Conservation (phyloP, 2,888 invertebrate genomes). For the Ennomos fuscantarius region DNA sequence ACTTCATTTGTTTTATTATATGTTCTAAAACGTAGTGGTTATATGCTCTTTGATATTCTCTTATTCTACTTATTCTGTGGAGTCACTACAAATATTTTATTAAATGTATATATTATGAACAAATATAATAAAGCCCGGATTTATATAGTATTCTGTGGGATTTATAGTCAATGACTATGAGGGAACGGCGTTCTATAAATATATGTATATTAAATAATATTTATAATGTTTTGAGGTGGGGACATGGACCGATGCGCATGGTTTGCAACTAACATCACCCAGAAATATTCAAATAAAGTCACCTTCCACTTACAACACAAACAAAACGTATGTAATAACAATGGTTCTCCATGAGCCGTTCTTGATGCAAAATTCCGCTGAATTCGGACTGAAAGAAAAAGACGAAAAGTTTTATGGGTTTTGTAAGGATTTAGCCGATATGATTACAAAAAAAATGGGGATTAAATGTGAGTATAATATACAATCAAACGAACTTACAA, state of each 20-base stretch:
- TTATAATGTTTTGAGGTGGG: slow-evolving; percentile 87
- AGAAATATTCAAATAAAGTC: slow-evolving; percentile 91
- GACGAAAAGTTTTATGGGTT: slow-evolving; percentile 95
- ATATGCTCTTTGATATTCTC: too few species aligned
- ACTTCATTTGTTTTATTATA: too few species aligned
- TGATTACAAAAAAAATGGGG: slow-evolving; percentile 91
- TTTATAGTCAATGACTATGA: too few species aligned
- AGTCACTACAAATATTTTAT: too few species aligned
- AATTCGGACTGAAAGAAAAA: slow-evolving; percentile 89
- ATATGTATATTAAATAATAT: neutral
- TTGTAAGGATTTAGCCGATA: slow-evolving; percentile 95
- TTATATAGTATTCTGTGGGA: too few species aligned
- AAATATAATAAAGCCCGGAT: too few species aligned
- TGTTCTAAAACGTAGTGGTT: too few species aligned
- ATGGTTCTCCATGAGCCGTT: slow-evolving; percentile 95
- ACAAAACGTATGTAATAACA: slow-evolving; percentile 94
- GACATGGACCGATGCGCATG: slow-evolving; percentile 93
- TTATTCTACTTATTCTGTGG: too few species aligned
- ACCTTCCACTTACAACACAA: slow-evolving; percentile 90
- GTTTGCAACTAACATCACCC: slow-evolving; percentile 90
- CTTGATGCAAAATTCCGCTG: slow-evolving; percentile 89
- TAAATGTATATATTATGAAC: too few species aligned
- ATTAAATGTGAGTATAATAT: slow-evolving; percentile 90
- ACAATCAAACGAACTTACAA: too few species aligned
- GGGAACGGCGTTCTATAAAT: too few species aligned